Evolutionary conservation across 2,113 vertebrate genomes (phyloP).

Genomic region (Phylloscopus trochiloides): DNA sequence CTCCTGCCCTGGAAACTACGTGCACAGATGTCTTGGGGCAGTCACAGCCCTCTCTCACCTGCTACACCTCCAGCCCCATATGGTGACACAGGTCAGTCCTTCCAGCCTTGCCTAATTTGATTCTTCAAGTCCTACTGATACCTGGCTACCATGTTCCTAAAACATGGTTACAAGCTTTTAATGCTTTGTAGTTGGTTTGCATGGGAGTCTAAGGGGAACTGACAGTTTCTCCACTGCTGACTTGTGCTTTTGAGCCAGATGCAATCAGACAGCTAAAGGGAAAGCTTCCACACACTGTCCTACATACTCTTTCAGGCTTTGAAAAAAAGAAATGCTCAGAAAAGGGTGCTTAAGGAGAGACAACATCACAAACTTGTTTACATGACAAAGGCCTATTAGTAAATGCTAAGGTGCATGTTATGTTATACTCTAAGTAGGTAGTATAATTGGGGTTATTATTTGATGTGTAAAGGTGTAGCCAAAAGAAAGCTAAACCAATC

Average conservation of each 20-base stretch:
- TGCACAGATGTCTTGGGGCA: background rate
- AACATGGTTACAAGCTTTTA: background rate
- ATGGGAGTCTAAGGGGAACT: background rate
- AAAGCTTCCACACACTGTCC: constrained; percentile 16
- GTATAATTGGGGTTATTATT: background rate
- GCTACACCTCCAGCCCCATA: background rate
- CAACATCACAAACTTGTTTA: background rate
- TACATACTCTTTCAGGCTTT: background rate
- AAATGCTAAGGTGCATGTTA: background rate
- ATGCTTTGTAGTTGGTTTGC: background rate
- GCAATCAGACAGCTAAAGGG: background rate
- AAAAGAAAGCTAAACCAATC: constrained; percentile 17
- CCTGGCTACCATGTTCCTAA: background rate
- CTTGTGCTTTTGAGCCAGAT: constrained; percentile 24
- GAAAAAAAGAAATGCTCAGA: background rate
- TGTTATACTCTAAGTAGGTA: background rate
- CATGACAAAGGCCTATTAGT: background rate
- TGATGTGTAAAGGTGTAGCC: background rate
- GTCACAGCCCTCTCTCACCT: background rate
- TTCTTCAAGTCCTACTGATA: background rate
- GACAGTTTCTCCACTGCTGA: background rate
- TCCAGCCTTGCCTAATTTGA: background rate
- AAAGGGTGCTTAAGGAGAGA: background rate
- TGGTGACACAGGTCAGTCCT: background rate
- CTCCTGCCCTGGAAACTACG: accelerated